phyloP scores from a whole-genome alignment of 2,797 vertebrate genomes.

The Pteropus rufus region DNA sequence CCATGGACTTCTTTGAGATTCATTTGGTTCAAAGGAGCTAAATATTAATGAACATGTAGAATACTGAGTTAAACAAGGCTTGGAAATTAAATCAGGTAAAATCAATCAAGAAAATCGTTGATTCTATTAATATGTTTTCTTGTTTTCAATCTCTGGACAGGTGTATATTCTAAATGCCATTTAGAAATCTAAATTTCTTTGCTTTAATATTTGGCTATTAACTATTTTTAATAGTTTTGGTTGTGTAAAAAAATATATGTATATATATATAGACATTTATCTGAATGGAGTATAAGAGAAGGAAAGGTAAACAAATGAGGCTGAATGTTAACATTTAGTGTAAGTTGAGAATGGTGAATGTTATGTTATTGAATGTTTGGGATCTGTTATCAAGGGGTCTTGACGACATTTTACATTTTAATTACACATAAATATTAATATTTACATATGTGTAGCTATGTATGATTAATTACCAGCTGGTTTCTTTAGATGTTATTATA shows the following conservation, averaged over 20 bases:
- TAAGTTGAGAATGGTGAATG: neutral
- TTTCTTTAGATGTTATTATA: neutral
- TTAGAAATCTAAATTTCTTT: neutral
- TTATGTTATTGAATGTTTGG: neutral
- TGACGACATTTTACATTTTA: constrained; percentile 22
- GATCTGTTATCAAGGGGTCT: neutral
- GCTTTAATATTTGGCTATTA: neutral
- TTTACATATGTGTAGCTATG: neutral
- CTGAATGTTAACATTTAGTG: neutral
- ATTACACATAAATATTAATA: neutral
- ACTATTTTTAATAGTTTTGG: neutral
- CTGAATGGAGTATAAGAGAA: neutral
- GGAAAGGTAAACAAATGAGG: neutral
- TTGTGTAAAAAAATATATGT: neutral
- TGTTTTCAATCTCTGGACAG: neutral
- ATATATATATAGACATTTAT: neutral
- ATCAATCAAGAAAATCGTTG: neutral
- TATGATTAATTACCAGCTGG: neutral
- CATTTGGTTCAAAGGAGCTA: neutral
- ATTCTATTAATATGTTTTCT: neutral
- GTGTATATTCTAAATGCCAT: neutral
- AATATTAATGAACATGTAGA: neutral
- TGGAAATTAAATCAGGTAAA: neutral
- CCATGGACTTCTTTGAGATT: constrained; percentile 9
- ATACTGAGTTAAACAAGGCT: neutral